Conservation (phyloP, 2,113 vertebrate genomes). For the Ammospiza nelsoni region DNA sequence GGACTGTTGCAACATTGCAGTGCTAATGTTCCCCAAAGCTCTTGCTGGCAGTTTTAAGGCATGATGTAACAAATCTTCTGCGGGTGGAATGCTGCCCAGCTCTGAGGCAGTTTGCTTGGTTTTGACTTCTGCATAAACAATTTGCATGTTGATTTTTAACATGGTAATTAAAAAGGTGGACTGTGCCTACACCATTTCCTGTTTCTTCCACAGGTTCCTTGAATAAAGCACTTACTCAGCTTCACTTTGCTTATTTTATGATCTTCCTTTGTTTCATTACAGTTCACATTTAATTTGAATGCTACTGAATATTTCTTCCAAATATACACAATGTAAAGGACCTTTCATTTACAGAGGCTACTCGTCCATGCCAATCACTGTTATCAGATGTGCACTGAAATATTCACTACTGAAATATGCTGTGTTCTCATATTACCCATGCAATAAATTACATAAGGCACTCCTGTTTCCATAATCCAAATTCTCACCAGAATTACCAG, state of each 20-base stretch:
- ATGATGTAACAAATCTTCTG: not conserved
- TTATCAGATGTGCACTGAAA: not conserved
- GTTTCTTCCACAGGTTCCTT: not conserved
- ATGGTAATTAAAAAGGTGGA: not conserved
- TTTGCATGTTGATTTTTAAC: constrained; percentile 9
- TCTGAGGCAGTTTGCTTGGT: constrained; percentile 36
- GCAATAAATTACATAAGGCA: not conserved
- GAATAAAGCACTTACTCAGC: not conserved
- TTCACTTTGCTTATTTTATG: not conserved
- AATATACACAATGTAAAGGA: not conserved
- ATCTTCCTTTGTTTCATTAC: not conserved
- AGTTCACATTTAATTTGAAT: not conserved
- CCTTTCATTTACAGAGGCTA: not conserved
- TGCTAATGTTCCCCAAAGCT: not conserved
- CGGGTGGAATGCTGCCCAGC: not conserved
- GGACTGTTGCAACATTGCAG: not conserved
- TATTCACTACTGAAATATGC: not conserved
- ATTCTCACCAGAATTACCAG: not conserved
- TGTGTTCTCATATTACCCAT: not conserved
- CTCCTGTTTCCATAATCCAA: not conserved
- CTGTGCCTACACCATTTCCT: not conserved
- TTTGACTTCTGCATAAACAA: constrained; percentile 11
- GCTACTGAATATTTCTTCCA: not conserved
- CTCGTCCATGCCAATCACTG: not conserved
- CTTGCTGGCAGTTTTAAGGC: not conserved